A percentile compares a stretch with the other conserved stretches of the same genome.
phyloP scores from a whole-genome alignment of 92 coral and sea anemone genomes.

The Anthopleura xanthogrammica region DNA sequence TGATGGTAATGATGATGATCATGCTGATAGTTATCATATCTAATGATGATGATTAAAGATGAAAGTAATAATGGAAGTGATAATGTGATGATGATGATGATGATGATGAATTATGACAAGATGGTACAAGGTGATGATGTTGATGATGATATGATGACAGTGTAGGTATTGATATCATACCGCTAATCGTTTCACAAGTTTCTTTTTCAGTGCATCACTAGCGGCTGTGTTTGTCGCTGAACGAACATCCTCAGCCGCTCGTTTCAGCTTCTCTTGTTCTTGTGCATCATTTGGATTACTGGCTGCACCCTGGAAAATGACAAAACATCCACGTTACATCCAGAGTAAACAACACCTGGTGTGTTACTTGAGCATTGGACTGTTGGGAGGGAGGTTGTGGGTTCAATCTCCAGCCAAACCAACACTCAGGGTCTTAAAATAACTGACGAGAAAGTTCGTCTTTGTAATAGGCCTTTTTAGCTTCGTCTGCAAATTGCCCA shows the following conservation, averaged over 20 bases:
- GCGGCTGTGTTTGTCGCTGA: conserved; percentile 96
- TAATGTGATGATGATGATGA: not conserved
- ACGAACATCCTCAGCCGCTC: conserved; percentile 94
- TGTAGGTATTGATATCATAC: conserved; percentile 19
- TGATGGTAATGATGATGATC: not conserved
- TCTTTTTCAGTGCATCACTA: conserved; percentile 93
- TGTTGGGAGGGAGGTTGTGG: too few relatives aligned
- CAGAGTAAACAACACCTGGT: too few relatives aligned
- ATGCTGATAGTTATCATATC: not conserved
- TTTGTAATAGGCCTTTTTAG: too few relatives aligned
- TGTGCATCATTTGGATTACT: conserved; percentile 95
- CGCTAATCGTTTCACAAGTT: conserved; percentile 90
- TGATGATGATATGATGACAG: not conserved
- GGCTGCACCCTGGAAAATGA: conserved; percentile 80
- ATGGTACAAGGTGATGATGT: not conserved
- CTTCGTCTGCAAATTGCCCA: too few relatives aligned
- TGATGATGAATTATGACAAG: not conserved
- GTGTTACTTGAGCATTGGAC: too few relatives aligned
- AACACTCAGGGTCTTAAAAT: too few relatives aligned
- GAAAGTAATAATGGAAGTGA: too few relatives aligned
- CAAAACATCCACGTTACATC: not conserved
- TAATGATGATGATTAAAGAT: not conserved
- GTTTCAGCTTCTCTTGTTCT: conserved; percentile 84
- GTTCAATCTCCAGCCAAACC: too few relatives aligned
- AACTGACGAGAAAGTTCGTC: too few relatives aligned